Base-by-base conservation (phyloP, 2,888 invertebrate genomes). In the Megamerina dolium region DNA sequence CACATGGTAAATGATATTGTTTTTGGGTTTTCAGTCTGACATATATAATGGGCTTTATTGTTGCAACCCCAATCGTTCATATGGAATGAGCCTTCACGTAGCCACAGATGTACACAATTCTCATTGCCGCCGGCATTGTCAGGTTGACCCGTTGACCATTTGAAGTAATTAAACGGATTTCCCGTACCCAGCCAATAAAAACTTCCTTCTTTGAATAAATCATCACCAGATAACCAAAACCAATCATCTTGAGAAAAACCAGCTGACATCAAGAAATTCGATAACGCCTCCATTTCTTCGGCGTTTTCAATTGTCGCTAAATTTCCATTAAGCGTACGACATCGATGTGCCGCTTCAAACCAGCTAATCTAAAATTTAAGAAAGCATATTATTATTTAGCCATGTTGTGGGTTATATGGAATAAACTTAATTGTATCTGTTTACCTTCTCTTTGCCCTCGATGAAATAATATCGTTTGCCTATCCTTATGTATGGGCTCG, bases 201-300 rank as follows among this genome's bases (percentile, higher is more conserved):
- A 20, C 58, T 55, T 3, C 64, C 57, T 17, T 65, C 60, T 1
- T 52, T 47, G 38, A 55, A 54, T 19, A 65, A 45, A 51, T 65
- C 65, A 18, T 58, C 62, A 32, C 55, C 65, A 0, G 64, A 62
- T 36, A 59, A 40, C 63, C 64, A 64, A 26, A 60, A 64, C 32
- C 54, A 55, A 14, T 58, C 52, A 37, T 54, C 59, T 5, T 46
- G 46, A 39, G 55, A 51, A n/a, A n/a, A n/a, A 2, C 56, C 57
- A 43, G 56, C 58, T 2, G 49, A 45, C 23, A 51, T 52, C 40
- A 63, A 46, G 29, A 61, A 53, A 41, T 53, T 53, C 5, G 54
- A 43, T 30, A 63, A 31, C 1, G 59, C 53, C 16, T 53, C 50
- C 51, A 61, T 51, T 39, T 64, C 61, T 9, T 52, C 46, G 4